Evolutionary conservation across 2,113 vertebrate genomes (phyloP), one percentile per base, ranked within the genome.

Genomic region (Herpetotheres cachinnans): DNA sequence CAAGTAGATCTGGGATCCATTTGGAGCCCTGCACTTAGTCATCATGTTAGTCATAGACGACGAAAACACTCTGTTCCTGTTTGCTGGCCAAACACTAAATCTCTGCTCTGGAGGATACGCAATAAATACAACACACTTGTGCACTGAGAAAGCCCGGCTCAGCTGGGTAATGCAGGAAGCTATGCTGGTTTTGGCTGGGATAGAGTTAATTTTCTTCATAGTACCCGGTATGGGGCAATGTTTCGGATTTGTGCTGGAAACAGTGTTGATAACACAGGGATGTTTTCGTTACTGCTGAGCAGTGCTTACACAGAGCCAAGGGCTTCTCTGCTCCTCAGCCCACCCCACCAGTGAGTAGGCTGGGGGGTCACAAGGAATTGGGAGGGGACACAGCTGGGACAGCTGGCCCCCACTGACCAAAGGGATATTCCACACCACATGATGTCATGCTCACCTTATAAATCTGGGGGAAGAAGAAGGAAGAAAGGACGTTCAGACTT

Each of bases 51-150:
- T 95, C 95, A 97, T 34, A 94, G 85, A 71, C 36, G 34, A 82
- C 21, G 11, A 83, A 98, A 97, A 97, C 92, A 95, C 96, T 97
- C 90, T 98, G 97, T 98, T 97, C 97, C 94, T 96, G 85, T 95
- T 93, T n/a, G 13, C 66, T 6, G 36, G 96, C 97, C 97, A 98
- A 67, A 82, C 81, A 63, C 82, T 96, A 97, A 97, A 90, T 73
- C 92, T 94, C 89, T 87, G 67, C 70, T 81, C 91, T 82, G 80
- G 89, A 84, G 89, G 84, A 91, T 82, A 96, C 18, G 46, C 94
- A 92, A 82, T 92, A 88, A 96, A 86, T 92, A 67, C 94, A 95
- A 42, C 63, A 52, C 74, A 49, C 21, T 50, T 79, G 90, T 67
- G 81, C 22, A 14, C 90, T 5, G 59, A 71, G 89, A 92, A 88